Conservation (phyloP, 2,797 vertebrate species). For the Chrysocyon brachyurus region DNA sequence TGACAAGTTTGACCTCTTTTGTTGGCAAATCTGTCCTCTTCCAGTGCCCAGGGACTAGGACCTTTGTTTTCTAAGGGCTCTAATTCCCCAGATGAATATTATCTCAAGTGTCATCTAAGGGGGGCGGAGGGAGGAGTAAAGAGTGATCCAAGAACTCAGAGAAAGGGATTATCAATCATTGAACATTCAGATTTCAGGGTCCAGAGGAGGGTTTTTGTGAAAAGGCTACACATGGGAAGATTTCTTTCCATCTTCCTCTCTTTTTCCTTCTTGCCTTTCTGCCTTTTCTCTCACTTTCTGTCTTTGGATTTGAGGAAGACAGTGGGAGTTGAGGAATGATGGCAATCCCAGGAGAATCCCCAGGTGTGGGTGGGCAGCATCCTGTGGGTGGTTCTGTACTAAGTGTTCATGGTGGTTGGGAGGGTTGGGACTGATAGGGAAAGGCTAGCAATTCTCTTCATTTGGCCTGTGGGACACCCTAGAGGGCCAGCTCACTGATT, state of each 20-base stretch:
- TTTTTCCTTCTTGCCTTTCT: neutral
- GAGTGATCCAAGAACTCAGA: neutral
- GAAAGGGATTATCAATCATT: neutral
- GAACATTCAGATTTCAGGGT: conserved; percentile 35
- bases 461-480: neutral
- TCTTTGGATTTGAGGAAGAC: neutral
- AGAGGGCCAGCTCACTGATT: neutral
- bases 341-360: neutral
- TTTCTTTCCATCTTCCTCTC: neutral
- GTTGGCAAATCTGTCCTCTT: neutral
- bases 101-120: neutral
- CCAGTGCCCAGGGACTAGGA: neutral
- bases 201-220: conserved; percentile 31
- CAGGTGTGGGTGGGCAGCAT: neutral
- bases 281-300: no score
- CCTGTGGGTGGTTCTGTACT: neutral
- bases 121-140: neutral
- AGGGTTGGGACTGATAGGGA: neutral
- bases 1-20: neutral
- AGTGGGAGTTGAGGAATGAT: neutral
- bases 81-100: conserved; percentile 49
- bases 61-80: conserved; percentile 54
- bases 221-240: neutral
- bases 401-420: no score
- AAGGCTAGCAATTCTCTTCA: neutral